Conservation (phyloP, 2,113 vertebrate genomes). For the Podilymbus podiceps region DNA sequence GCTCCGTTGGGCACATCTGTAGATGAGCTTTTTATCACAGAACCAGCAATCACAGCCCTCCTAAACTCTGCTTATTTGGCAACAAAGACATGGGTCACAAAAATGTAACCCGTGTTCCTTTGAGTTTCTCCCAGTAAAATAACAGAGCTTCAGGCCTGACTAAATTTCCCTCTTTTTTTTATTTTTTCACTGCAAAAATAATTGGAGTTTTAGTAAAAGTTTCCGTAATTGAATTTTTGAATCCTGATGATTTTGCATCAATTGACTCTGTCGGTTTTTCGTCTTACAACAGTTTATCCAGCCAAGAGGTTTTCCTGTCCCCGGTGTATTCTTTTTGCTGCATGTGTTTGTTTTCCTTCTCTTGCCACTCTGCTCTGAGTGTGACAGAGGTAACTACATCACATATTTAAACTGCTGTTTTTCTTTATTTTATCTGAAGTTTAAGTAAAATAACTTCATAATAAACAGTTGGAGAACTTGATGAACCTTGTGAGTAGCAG, state of each 20-base stretch:
- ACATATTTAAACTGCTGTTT: background rate
- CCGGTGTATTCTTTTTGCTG: background rate
- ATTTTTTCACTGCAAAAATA: background rate
- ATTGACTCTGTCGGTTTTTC: background rate
- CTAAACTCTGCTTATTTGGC: background rate
- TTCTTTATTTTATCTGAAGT: background rate
- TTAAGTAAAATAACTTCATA: background rate
- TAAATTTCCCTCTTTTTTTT: background rate
- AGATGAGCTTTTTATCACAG: background rate
- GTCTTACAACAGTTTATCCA: background rate
- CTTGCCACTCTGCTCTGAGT: background rate
- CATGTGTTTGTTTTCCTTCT: background rate
- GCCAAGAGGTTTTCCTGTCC: background rate
- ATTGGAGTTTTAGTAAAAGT: background rate
- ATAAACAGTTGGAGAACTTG: background rate
- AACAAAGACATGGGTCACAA: background rate
- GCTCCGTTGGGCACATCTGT: rapidly evolving
- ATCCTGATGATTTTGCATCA: background rate
- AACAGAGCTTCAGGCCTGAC: background rate
- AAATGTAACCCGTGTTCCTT: background rate
- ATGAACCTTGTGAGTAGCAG: background rate
- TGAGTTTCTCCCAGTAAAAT: background rate
- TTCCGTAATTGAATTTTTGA: background rate
- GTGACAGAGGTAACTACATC: background rate
- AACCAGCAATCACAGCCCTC: background rate